A percentile compares a stretch with the other conserved stretches of the same genome.
These are phyloP conservation scores for Taeniopygia guttata DNA, from an alignment of 2,797 vertebrate genomes.

Conservation along the genomic window DNA sequence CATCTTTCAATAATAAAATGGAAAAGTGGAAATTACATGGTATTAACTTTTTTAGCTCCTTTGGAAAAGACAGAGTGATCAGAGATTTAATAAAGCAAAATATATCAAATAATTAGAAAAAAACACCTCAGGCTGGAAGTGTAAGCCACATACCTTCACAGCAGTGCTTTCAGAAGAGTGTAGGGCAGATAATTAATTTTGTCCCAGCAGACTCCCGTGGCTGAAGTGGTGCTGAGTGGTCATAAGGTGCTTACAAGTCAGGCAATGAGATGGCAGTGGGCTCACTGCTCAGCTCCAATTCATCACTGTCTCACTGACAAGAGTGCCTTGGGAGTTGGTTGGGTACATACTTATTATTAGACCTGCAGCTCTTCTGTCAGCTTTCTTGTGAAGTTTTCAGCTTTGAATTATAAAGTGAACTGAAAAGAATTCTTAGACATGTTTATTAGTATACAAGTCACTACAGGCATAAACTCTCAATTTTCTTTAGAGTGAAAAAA, in stretches of 20 bases:
- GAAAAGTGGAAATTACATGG: not conserved
- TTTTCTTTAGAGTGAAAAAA: not conserved
- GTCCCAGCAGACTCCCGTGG: not conserved
- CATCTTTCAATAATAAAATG: not conserved
- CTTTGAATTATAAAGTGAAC: not conserved
- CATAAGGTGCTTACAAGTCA: constrained; percentile 4
- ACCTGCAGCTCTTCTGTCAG: not conserved
- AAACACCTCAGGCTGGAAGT: not conserved
- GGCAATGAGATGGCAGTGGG: not conserved
- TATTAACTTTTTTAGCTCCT: not conserved
- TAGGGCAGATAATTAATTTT: constrained; percentile 5
- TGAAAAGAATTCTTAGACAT: not conserved
- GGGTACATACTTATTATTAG: not conserved
- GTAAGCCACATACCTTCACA: not conserved
- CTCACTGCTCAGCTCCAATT: not conserved
- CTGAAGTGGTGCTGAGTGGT: not conserved
- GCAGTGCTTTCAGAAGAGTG: not conserved
- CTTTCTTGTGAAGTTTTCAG: not conserved
- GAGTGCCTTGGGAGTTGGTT: not conserved
- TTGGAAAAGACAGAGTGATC: not conserved
- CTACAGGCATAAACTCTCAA: not conserved
- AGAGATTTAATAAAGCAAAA: not conserved
- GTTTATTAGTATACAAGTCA: not conserved
- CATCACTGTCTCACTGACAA: not conserved
- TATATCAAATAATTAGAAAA: not conserved